A percentile compares a stretch with the other conserved stretches of the same genome.
Evolutionary conservation across 2,888 invertebrate genomes (phyloP).

Genomic region (Ophion costatus): DNA sequence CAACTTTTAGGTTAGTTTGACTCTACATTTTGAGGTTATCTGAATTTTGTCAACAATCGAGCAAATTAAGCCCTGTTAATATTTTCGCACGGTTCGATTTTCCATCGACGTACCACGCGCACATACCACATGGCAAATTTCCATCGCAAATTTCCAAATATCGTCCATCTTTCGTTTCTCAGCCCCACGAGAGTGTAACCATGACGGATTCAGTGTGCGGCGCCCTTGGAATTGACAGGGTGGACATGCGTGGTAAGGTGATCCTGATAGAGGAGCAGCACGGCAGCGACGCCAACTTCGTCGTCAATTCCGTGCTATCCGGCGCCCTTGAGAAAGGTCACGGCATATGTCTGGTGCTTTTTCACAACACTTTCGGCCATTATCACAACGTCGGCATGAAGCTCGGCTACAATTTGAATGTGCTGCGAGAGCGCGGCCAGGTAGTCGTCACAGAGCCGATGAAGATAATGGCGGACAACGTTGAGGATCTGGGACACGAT

Average conservation of each 20-base stretch:
- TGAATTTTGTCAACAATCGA: not conserved
- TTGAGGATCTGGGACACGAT: conserved; percentile 82
- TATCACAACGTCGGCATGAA: conserved; percentile 90
- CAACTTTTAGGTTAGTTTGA: conserved; percentile 31
- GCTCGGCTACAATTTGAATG: conserved; percentile 89
- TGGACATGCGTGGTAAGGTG: conserved; percentile 85
- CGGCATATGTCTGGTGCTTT: conserved; percentile 87
- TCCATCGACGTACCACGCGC: not conserved
- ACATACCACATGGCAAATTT: not conserved
- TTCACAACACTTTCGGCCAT: conserved; percentile 90
- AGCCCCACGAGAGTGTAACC: conserved; percentile 59
- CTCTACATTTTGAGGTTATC: conserved; percentile 22
- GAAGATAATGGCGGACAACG: conserved; percentile 77
- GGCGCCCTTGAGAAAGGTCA: conserved; percentile 87
- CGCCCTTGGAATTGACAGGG: conserved; percentile 87
- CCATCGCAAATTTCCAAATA: too few relatives aligned
- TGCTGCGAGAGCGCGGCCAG: conserved; percentile 84
- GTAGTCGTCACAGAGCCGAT: conserved; percentile 85
- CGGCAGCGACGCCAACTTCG: conserved; percentile 89
- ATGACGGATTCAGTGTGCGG: conserved; percentile 88
- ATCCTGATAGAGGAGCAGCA: conserved; percentile 89
- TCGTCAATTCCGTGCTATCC: conserved; percentile 88
- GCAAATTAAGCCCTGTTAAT: not conserved
- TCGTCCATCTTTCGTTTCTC: not conserved
- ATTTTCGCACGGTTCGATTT: not conserved